These are phyloP conservation scores for Clarias gariepinus DNA, from an alignment of 2,113 vertebrate species.

Conservation along the genomic window DNA sequence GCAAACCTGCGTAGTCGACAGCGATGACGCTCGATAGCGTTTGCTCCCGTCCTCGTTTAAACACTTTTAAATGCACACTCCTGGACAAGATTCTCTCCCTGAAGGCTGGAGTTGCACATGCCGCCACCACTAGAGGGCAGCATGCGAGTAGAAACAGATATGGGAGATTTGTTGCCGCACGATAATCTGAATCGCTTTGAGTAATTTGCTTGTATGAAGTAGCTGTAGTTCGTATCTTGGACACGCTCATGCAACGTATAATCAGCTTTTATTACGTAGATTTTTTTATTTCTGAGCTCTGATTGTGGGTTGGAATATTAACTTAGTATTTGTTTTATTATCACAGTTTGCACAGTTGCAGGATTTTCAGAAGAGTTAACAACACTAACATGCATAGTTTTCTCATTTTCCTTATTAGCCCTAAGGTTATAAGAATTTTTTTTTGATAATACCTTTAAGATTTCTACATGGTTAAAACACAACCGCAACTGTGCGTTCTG, in stretches of 20 bases:
- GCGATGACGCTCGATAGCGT: conserved; percentile 86
- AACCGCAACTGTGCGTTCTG: not conserved
- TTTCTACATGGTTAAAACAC: not conserved
- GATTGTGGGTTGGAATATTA: not conserved
- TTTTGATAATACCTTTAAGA: not conserved
- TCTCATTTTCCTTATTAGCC: not conserved
- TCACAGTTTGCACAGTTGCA: not conserved
- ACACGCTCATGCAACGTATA: not conserved
- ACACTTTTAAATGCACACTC: not conserved
- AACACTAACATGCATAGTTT: not conserved
- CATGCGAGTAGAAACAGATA: conserved; percentile 41
- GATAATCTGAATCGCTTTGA: not conserved
- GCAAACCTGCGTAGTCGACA: conserved; percentile 43
- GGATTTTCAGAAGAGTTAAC: not conserved
- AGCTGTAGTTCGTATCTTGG: not conserved
- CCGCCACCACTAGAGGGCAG: conserved; percentile 68
- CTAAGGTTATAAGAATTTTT: not conserved
- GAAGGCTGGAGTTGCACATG: not conserved
- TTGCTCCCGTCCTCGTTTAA: conserved; percentile 82
- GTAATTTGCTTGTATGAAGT: not conserved
- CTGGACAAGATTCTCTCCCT: not conserved
- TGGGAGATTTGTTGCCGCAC: not conserved
- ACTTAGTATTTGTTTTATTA: not conserved
- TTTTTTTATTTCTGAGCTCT: not conserved
- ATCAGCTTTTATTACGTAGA: not conserved